Conservation (phyloP, 2,888 invertebrate species). For the Tillus elongatus region DNA sequence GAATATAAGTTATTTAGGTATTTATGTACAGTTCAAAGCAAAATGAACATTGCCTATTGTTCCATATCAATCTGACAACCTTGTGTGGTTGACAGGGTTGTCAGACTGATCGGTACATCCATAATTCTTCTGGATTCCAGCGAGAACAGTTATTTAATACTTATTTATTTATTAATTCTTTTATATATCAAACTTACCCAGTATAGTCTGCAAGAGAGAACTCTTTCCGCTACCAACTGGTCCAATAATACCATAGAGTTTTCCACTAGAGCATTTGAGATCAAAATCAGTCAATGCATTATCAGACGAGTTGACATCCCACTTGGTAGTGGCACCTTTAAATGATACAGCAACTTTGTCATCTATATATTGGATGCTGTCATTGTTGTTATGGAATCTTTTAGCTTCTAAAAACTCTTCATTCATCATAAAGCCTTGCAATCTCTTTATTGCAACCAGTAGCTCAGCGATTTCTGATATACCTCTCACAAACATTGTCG, state of each 20-base stretch:
- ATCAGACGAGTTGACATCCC: constrained; percentile 33
- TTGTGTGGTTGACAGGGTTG: too few relatives aligned
- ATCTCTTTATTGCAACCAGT: constrained; percentile 40
- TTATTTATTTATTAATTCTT: too few relatives aligned
- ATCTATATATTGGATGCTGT: constrained; percentile 12
- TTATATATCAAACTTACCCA: too few relatives aligned
- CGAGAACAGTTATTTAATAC: too few relatives aligned
- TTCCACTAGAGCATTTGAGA: constrained; percentile 29
- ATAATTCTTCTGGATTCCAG: too few relatives aligned
- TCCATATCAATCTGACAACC: too few relatives aligned
- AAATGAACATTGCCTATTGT: too few relatives aligned
- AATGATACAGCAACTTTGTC: constrained; percentile 26
- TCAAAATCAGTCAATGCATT: constrained; percentile 32
- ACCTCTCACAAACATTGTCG: constrained; percentile 47
- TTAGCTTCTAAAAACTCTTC: constrained; percentile 31
- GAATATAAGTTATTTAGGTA: too few relatives aligned
- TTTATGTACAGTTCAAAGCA: too few relatives aligned
- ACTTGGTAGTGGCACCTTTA: constrained; percentile 34
- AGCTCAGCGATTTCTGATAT: constrained; percentile 43
- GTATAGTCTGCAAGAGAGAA: constrained; percentile 60
- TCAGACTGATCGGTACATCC: too few relatives aligned
- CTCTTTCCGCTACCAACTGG: constrained; percentile 56
- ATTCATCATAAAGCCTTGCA: constrained; percentile 38
- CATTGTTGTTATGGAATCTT: constrained; percentile 23
- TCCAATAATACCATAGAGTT: constrained; percentile 48